These are phyloP conservation scores for Allenopithecus nigroviridis DNA, from an alignment of 2,797 vertebrate species.

Conservation along the genomic window DNA sequence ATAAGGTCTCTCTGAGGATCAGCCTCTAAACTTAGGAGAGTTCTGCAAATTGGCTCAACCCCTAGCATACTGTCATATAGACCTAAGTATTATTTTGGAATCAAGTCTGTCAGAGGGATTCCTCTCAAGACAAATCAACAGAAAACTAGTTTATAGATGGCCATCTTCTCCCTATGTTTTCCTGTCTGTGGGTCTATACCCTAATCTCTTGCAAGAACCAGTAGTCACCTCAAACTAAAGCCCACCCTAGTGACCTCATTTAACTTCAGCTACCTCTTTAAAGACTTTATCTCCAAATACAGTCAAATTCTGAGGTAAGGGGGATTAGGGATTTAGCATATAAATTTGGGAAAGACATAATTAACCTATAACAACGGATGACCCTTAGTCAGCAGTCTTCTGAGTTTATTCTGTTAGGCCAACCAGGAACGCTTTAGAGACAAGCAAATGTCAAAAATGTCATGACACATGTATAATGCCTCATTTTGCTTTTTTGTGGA, in stretches of 20 bases:
- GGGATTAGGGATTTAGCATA: background rate
- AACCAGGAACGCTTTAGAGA: background rate
- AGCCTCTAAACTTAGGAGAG: background rate
- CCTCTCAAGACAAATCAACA: background rate
- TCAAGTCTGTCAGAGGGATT: background rate
- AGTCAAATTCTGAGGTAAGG: background rate
- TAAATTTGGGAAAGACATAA: background rate
- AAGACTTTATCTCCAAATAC: background rate
- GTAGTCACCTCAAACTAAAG: background rate
- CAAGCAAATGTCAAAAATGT: background rate
- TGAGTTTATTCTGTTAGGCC: background rate
- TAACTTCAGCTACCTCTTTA: background rate
- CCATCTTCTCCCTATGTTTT: background rate
- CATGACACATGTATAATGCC: background rate
- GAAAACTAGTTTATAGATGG: background rate
- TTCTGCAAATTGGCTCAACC: background rate
- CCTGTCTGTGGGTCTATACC: background rate
- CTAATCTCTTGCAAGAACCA: background rate
- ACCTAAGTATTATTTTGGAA: background rate
- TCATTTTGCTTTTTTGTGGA: background rate
- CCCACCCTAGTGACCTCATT: background rate
- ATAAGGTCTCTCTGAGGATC: background rate
- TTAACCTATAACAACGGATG: background rate
- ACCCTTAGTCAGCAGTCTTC: background rate
- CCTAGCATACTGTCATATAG: background rate